phyloP scores from a whole-genome alignment of 2,113 vertebrate species.

The Chloropsis cyanopogon region DNA sequence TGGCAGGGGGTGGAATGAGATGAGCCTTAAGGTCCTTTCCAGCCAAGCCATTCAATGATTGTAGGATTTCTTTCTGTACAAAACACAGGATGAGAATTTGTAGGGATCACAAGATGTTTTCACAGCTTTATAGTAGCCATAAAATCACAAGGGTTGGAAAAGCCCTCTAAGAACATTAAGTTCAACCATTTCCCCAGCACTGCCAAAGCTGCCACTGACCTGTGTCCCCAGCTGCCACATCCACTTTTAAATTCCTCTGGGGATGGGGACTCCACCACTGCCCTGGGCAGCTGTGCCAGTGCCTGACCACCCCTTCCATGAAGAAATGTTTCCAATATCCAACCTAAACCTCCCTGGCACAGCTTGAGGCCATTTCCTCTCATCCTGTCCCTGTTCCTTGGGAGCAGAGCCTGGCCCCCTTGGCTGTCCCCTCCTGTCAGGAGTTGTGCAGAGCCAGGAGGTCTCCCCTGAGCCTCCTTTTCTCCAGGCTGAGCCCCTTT shows the following conservation, averaged over 20 bases:
- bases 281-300: neutral
- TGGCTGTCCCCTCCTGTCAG: neutral
- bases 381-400: fast-evolving
- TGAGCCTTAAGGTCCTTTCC: neutral
- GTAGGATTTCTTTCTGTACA: neutral
- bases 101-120: fast-evolving
- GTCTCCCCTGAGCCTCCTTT: neutral
- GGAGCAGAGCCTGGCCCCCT: fast-evolving
- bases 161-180: neutral
- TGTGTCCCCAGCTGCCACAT: neutral
- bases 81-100: neutral
- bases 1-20: neutral
- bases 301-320: neutral
- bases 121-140: neutral
- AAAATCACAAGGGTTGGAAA: neutral
- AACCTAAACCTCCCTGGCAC: neutral
- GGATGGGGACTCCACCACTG: neutral
- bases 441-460: neutral
- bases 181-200: neutral
- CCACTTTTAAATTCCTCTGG: neutral
- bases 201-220: neutral
- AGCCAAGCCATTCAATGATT: neutral
- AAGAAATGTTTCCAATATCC: neutral
- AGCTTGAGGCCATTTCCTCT: fast-evolving
- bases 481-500: neutral